Evolutionary conservation across 2,888 invertebrate species (phyloP).

Genomic region (Apoda limacodes): DNA sequence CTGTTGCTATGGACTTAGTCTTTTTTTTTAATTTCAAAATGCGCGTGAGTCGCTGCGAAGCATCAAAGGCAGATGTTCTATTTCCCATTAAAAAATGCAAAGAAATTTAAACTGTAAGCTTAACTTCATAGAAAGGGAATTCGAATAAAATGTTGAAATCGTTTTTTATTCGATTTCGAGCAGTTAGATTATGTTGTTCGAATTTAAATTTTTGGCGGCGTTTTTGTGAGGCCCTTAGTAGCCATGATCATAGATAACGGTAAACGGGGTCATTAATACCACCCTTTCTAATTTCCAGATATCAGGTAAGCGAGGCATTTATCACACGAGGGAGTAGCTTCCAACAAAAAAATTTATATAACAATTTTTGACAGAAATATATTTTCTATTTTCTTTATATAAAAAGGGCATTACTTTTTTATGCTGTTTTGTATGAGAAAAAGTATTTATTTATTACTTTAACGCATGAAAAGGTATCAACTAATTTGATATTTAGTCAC

Average conservation of each 20-base stretch:
- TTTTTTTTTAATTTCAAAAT: constrained; percentile 61
- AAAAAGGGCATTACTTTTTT: no score
- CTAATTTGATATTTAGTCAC: no score
- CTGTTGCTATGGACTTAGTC: constrained; percentile 45
- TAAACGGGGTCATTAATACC: constrained; percentile 56
- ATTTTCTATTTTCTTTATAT: no score
- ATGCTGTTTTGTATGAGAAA: no score
- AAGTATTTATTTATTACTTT: no score
- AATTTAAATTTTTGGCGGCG: constrained; percentile 57
- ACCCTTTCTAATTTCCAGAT: constrained; percentile 43
- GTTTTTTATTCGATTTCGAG: constrained; percentile 29
- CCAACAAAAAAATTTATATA: no score
- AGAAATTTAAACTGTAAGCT: constrained; percentile 24
- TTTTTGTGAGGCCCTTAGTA: constrained; percentile 38
- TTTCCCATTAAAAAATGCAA: constrained; percentile 17
- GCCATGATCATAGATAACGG: constrained; percentile 56
- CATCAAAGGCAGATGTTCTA: constrained; percentile 55
- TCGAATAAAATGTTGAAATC: constrained; percentile 6
- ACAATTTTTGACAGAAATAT: no score
- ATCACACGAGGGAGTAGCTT: no score
- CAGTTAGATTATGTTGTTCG: constrained; percentile 61
- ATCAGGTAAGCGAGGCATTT: constrained; percentile 48
- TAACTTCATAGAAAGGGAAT: constrained; percentile 20
- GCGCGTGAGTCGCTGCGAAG: constrained; percentile 51
- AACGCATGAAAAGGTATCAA: no score